These are phyloP conservation scores for Drosophila truncata DNA, from an alignment of 1,140 invertebrate species.

Conservation along the genomic window DNA sequence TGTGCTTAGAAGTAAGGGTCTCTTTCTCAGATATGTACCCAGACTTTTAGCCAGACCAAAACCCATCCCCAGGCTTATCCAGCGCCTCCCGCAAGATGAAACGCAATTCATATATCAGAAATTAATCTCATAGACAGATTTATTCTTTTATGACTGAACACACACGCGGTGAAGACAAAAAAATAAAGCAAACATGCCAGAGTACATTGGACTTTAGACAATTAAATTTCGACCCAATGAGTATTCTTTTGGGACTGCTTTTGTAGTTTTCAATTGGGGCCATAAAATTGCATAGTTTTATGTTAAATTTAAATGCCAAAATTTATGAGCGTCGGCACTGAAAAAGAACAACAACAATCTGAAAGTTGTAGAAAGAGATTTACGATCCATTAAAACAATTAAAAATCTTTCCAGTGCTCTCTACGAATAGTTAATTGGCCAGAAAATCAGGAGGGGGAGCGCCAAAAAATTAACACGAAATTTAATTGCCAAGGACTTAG, in stretches of 20 bases:
- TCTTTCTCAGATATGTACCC: background rate
- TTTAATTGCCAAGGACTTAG: slow-evolving; percentile 67
- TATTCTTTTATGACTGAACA: slow-evolving; percentile 39
- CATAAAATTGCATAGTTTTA: slow-evolving; percentile 43
- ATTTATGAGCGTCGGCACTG: slow-evolving; percentile 45
- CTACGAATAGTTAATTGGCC: slow-evolving; percentile 72
- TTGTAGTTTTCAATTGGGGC: slow-evolving; percentile 39
- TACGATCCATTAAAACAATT: slow-evolving; percentile 82
- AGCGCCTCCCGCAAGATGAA: slow-evolving; percentile 35
- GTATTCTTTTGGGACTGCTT: slow-evolving; percentile 6
- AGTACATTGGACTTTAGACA: slow-evolving; percentile 43
- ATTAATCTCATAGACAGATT: slow-evolving; percentile 54
- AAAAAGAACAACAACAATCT: slow-evolving; percentile 31
- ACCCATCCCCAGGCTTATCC: slow-evolving; percentile 5
- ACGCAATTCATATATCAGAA: slow-evolving; percentile 50
- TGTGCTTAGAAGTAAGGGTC: slow-evolving; percentile 4
- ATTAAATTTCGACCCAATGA: slow-evolving; percentile 35
- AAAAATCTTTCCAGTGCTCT: slow-evolving; percentile 52
- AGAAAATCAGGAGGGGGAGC: slow-evolving; percentile 17
- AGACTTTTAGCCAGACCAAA: slow-evolving; percentile 20
- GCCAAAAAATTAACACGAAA: slow-evolving; percentile 70
- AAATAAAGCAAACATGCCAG: slow-evolving; percentile 20
- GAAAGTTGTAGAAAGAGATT: slow-evolving; percentile 59
- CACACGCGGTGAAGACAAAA: slow-evolving; percentile 2
- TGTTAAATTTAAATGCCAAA: slow-evolving; percentile 36